phyloP scores from a whole-genome alignment of 2,113 vertebrate species.

The Circaetus gallicus region DNA sequence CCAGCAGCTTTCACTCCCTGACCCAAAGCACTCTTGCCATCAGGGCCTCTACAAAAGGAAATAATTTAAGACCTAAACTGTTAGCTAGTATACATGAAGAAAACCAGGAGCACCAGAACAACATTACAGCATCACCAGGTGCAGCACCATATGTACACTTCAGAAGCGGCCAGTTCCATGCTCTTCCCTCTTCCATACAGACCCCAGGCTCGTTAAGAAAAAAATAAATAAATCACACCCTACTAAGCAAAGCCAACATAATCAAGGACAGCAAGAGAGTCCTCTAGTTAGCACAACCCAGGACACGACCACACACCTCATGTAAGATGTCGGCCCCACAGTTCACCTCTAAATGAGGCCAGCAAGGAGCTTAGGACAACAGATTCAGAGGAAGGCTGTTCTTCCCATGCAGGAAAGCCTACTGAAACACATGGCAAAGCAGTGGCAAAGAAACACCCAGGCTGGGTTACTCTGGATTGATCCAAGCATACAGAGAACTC shows the following conservation, averaged over 20 bases:
- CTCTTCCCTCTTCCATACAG: not conserved
- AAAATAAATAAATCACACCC: not conserved
- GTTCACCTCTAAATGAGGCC: not conserved
- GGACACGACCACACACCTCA: not conserved
- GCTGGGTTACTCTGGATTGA: not conserved
- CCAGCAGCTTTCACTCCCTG: not conserved
- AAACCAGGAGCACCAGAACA: not conserved
- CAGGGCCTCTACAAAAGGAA: not conserved
- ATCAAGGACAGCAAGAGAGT: not conserved
- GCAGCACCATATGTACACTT: rapidly evolving
- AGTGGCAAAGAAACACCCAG: not conserved
- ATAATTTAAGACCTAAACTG: not conserved
- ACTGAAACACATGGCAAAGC: not conserved
- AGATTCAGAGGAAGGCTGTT: too few species aligned
- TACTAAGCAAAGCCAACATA: not conserved
- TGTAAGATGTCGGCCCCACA: not conserved
- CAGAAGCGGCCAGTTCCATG: not conserved
- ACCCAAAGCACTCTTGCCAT: too few species aligned
- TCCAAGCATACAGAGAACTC: rapidly evolving
- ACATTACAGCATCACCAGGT: not conserved
- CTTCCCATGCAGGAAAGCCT: not conserved
- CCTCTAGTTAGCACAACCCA: not conserved
- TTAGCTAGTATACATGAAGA: not conserved
- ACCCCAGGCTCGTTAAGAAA: not conserved
- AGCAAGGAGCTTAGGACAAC: not conserved